Evolutionary conservation across 1,140 invertebrate species (phyloP), one percentile per base, ranked within the genome.

Genomic region (Pogonomyrmex californicus): DNA sequence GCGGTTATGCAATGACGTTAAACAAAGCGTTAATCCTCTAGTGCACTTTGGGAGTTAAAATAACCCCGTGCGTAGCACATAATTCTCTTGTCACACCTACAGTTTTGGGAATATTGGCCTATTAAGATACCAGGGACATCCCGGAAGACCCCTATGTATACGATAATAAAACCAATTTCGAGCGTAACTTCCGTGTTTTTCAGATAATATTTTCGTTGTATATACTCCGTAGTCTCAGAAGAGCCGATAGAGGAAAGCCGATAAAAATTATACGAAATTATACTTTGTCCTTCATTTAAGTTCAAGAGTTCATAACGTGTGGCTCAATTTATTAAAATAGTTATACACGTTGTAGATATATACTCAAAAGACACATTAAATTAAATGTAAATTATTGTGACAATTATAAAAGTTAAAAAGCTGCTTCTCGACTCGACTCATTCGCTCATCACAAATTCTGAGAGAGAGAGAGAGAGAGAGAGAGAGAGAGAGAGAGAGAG

Each of bases 21-120:
- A 79, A 79, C 77, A 79, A 79, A 79, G 47, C 77, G 77, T 68
- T 79, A 79, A 79, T 79, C 62, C 77, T 79, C 62, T 68, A 62
- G 30, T 66, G 77, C 77, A 51, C 14, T 68, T 68, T 79, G 76
- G 44, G 62, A 79, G 47, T 79, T 66, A 23, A 79, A 79, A 79
- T 54, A 79, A 78, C n/a, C 44, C 17, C 30, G 33, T 38, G 60
- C n/a, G 17, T 78, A 36, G n/a, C 44, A 4, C 12, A 78, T 78
- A 65, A 78, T 66, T 78, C 12, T 49, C 76, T 36, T 66, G 76
- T 66, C 56, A 60, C 41, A 60, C 58, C 4, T 78, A 41, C 30
- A 65, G 44, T 78, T 65, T 66, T 23, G 30, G 44, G 30, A 77
- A 77, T 63, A 63, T 77, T 47, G 56, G 75, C 36, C 58, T 44